Evolutionary conservation across 1,140 invertebrate genomes (phyloP).

Genomic region (Lysiphlebus fabarum): DNA sequence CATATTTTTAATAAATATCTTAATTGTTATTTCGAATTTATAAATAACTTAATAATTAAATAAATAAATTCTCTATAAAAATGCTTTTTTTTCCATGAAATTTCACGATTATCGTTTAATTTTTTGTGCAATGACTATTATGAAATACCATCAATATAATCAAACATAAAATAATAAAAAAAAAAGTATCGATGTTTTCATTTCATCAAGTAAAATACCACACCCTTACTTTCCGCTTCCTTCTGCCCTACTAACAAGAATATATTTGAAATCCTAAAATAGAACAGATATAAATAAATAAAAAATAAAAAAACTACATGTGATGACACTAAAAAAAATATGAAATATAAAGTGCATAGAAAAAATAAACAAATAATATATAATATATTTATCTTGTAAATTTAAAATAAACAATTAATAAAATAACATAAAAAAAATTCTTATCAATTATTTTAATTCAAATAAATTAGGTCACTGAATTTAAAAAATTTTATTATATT

Average conservation of each 20-base stretch:
- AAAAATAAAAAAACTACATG: conserved; percentile 13
- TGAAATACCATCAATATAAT: not conserved
- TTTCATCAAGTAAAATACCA: conserved; percentile 25
- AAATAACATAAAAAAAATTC: no score
- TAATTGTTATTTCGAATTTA: no score
- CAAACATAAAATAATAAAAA: not conserved
- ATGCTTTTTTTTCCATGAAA: not conserved
- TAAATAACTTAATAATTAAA: not conserved
- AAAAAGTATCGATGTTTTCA: not conserved
- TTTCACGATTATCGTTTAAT: not conserved
- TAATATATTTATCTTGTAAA: no score
- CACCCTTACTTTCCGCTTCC: conserved; percentile 29
- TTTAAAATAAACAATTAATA: no score
- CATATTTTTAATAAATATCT: no score
- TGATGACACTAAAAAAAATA: conserved; percentile 31
- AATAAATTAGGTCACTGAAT: no score
- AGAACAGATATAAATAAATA: not conserved
- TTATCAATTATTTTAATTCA: no score
- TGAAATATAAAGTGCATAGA: no score
- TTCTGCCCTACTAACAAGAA: conserved; percentile 29
- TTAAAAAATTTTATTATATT: no score
- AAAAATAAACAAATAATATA: no score
- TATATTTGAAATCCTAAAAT: not conserved
- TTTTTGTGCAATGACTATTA: not conserved
- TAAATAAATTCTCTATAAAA: not conserved